These are phyloP conservation scores for Neotoma lepida DNA, from an alignment of 2,113 vertebrate genomes.

Conservation along the genomic window DNA sequence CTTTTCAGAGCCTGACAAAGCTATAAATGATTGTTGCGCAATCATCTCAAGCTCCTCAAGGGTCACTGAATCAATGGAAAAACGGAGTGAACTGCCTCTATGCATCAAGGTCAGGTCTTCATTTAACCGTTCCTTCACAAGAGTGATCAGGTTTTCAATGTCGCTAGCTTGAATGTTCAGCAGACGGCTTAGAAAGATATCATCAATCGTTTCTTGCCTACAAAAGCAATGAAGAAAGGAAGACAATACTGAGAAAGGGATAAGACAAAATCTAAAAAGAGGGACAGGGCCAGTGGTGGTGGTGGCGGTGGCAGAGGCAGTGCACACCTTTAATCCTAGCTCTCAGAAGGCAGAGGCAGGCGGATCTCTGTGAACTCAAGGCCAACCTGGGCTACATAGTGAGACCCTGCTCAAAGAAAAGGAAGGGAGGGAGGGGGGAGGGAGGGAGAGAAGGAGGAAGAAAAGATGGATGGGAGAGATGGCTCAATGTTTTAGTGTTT, in stretches of 20 bases:
- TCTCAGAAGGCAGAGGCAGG: background rate
- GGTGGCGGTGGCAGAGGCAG: background rate
- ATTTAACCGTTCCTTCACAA: background rate
- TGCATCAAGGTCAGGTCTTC: constrained; percentile 63
- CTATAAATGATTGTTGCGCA: background rate
- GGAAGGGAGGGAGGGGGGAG: background rate
- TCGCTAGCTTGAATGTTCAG: constrained; percentile 45
- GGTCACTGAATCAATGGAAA: background rate
- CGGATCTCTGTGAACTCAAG: background rate
- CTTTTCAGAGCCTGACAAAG: background rate
- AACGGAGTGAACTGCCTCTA: background rate
- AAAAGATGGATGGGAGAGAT: background rate
- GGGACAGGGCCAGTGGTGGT: background rate
- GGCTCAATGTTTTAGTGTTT: background rate
- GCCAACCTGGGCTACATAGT: background rate
- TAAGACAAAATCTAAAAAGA: background rate
- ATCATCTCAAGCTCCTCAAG: background rate
- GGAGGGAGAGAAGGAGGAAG: background rate
- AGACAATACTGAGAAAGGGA: background rate
- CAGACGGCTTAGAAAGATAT: constrained; percentile 18
- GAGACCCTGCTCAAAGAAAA: background rate
- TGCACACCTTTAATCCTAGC: background rate
- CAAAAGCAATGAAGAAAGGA: constrained; percentile 46
- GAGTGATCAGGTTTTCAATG: background rate
- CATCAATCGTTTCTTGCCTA: constrained; percentile 48